Base-by-base conservation (phyloP, 2,888 invertebrate species). In the Ganaspis brasiliensis region DNA sequence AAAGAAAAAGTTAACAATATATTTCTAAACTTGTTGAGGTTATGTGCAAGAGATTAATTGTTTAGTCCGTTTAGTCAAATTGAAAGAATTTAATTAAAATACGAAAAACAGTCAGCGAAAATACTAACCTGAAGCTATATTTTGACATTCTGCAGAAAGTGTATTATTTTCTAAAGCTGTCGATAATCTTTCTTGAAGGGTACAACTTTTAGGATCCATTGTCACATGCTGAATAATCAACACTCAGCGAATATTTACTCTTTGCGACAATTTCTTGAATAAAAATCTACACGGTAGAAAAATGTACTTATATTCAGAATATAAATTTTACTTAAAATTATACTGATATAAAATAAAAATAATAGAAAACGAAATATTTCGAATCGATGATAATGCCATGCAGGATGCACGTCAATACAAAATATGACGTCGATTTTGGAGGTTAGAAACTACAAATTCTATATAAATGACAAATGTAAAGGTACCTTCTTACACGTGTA, bases 71-170 rank as follows among this genome's bases (percentile, higher is more conserved):
- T n/a, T n/a, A 45, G 21, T 35, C 35, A 55, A 24, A 55, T 63
- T 21, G 9, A 63, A 10, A 16, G 35, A 73, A 21, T 59, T 24
- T 57, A 56, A 12, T 67, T 70, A 26, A 52, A 63, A 26, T 77
- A 37, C 16, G n/a, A 70, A 70, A 31, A 72, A 56, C 83, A 76
- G 77, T 74, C 76, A 79, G 80, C 70, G 67, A 49, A 77, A 81
- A 83, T 72, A 81, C 82, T 89, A 88, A 93, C 94, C 93, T 81
- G 92, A 87, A 77, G 93, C 91, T 77, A 94, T 91, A 82, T 91
- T 92, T 52, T 89, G 89, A 71, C 92, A 93, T 84, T 92, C 85
- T 19, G 91, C 87, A 81, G 91, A 91, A 85, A 93, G 89, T 82
- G 90, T 89, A 76, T 92, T 88, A 79, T 91, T 90, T 61, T 93